Conservation (phyloP, 2,113 vertebrate species). For the Sitta europaea region DNA sequence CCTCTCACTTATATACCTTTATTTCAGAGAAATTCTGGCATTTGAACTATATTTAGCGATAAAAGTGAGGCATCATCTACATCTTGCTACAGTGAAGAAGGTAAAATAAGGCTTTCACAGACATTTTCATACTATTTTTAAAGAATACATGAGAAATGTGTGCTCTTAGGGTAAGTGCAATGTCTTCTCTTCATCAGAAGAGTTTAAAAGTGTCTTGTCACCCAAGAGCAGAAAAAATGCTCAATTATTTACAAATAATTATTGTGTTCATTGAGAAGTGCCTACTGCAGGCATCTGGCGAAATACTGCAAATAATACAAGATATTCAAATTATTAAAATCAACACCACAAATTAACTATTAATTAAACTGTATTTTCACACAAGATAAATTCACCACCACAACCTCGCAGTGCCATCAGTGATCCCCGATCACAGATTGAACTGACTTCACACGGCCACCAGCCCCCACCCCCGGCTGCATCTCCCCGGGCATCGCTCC, state of each 20-base stretch:
- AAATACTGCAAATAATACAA: neutral
- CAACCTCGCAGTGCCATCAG: accelerated
- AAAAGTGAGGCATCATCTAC: neutral
- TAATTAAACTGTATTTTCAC: neutral
- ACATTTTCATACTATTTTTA: neutral
- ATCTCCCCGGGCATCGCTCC: neutral
- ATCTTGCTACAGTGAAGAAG: neutral
- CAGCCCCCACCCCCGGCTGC: neutral
- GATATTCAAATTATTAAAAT: slow-evolving; percentile 2
- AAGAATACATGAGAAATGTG: neutral
- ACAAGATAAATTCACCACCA: neutral
- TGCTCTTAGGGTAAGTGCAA: neutral
- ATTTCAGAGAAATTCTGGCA: neutral
- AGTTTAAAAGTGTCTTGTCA: neutral
- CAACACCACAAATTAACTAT: neutral
- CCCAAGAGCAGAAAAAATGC: neutral
- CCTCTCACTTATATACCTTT: neutral
- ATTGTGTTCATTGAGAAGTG: neutral
- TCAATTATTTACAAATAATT: slow-evolving; percentile 11
- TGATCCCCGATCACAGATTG: accelerated
- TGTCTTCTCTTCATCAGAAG: neutral
- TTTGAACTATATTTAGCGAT: neutral
- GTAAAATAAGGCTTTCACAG: neutral
- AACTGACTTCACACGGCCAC: neutral
- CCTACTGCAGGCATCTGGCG: slow-evolving; percentile 5